phyloP scores from a whole-genome alignment of 2,113 vertebrate genomes.

The Dasyornis broadbenti region DNA sequence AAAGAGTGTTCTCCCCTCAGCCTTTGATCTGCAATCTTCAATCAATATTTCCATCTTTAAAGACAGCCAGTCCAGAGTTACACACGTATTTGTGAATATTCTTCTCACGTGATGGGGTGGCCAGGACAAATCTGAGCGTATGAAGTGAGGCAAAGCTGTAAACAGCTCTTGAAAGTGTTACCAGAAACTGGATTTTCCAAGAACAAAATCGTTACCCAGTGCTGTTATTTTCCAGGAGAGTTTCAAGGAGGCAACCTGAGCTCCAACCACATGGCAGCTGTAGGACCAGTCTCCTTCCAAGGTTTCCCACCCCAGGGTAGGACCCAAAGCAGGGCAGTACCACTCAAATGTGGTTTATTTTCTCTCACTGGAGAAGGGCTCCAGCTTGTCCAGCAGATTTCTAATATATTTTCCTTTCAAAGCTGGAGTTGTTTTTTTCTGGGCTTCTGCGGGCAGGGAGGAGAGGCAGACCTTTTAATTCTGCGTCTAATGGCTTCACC shows the following conservation, averaged over 20 bases:
- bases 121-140: not conserved
- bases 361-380: not conserved
- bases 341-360: not conserved
- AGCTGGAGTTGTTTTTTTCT: not conserved
- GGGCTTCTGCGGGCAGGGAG: not conserved
- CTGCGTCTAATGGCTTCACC: not conserved
- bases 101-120: not conserved
- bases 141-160: not conserved
- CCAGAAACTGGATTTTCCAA: not conserved
- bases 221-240: not conserved
- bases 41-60: slow-evolving; percentile 25
- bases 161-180: not conserved
- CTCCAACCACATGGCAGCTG: fast-evolving
- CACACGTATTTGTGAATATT: not conserved
- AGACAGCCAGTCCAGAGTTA: not conserved
- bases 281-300: not conserved
- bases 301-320: not conserved
- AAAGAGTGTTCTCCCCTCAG: slow-evolving; percentile 16
- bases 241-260: not conserved
- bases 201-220: not conserved
- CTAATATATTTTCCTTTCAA: not conserved
- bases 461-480: not conserved
- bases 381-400: not conserved
- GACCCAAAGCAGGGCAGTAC: not conserved
- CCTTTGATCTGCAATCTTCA: slow-evolving; percentile 39